Evolutionary conservation across 2,888 invertebrate species (phyloP).

Genomic region (Drosophila mettleri): DNA sequence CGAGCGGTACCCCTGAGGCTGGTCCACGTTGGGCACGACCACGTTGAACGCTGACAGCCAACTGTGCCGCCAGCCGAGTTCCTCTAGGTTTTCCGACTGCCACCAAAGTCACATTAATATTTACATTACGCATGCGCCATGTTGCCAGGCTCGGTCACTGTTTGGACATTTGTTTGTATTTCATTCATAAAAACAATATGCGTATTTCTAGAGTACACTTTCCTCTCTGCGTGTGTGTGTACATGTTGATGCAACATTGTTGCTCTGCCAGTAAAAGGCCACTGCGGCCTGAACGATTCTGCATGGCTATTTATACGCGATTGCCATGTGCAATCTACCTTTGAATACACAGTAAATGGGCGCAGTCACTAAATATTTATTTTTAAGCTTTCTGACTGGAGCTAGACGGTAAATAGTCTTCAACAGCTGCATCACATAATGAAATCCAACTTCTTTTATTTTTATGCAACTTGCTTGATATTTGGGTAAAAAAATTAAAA

Average conservation of each 20-base stretch:
- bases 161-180: constrained; percentile 42
- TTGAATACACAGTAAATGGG: constrained; percentile 22
- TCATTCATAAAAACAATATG: constrained; percentile 69
- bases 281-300: constrained; percentile 1
- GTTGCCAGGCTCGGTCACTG: constrained; percentile 47
- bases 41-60: constrained; percentile 72
- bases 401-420: background rate
- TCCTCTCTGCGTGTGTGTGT: background rate
- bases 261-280: constrained; percentile 40
- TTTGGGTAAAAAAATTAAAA: background rate
- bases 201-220: constrained; percentile 26
- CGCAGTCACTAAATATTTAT: constrained; percentile 4
- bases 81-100: constrained; percentile 60
- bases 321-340: constrained; percentile 50
- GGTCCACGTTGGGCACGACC: constrained; percentile 60
- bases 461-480: background rate
- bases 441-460: background rate
- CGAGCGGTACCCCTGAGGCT: constrained; percentile 23
- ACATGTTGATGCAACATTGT: constrained; percentile 56
- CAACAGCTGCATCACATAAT: background rate
- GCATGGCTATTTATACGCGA: constrained; percentile 48
- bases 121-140: constrained; percentile 65
- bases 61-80: constrained; percentile 69
- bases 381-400: background rate
- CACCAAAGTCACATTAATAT: constrained; percentile 33